Base-by-base conservation (phyloP, 2,113 vertebrate species). In the Sebastes schlegelii region DNA sequence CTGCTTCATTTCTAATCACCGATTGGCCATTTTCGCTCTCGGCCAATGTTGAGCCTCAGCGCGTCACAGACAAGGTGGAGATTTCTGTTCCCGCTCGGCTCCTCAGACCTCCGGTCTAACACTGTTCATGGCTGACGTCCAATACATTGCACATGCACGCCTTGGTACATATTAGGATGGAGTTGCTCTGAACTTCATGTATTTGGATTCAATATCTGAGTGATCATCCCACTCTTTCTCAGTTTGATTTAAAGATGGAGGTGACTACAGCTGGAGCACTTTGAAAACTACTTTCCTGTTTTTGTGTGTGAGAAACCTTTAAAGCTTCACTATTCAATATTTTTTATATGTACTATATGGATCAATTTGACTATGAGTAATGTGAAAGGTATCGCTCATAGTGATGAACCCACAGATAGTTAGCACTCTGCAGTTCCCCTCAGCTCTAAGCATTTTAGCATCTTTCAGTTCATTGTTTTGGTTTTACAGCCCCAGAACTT, bases 1-100 rank as follows among this genome's bases (percentile, higher is more conserved):
- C 43, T 54, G 58, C 76, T 84, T 78, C 11, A 51, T 74, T 75
- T 87, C 80, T 58, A 45, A 85, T 77, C 76, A 74, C 77, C 49
- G 77, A 90, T 89, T 91, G 87, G 83, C 67, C 74, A 51, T 61
- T 82, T 79, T 82, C 46, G 11, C 76, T 79, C 70, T 10, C 0
- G 51, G 55, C 74, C 85, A 72, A 67, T 73, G 79, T 23, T 71
- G 52, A 77, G 26, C 11, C 42, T 14, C 34, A 13, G 3, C 3
- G n/a, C 73, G 61, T 89, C 82, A 80, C 45, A 72, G 63, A 65
- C 17, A 13, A 81, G 86, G 83, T 68, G 79, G 86, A 90, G 77
- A 75, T 58, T 55, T 58, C 6, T 46, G n/a, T 16, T n/a, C 75
- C 11, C 0, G 0, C 42, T 61, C 48, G 68, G 71, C 78, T 79